phyloP scores from a whole-genome alignment of 2,113 vertebrate species.

The Limanda limanda region DNA sequence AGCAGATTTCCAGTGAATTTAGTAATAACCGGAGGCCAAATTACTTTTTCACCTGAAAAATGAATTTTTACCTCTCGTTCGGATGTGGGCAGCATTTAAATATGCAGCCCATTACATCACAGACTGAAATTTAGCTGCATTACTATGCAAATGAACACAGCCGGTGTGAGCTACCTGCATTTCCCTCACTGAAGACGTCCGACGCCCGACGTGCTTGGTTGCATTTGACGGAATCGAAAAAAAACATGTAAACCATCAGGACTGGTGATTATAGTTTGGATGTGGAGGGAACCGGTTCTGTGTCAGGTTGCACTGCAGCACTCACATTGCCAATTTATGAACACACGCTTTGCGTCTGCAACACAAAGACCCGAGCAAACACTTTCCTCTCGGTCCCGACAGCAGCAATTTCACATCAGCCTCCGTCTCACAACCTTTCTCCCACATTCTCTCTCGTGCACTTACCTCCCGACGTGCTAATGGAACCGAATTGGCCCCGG shows the following conservation, averaged over 20 bases:
- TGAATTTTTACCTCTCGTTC: not conserved
- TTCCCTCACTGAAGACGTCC: not conserved
- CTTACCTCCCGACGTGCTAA: conserved; percentile 63
- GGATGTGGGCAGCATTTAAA: not conserved
- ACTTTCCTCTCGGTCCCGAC: conserved; percentile 59
- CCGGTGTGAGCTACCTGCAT: not conserved
- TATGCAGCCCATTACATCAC: not conserved
- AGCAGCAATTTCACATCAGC: conserved; percentile 61
- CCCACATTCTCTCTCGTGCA: conserved; percentile 34
- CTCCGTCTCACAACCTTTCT: conserved; percentile 55
- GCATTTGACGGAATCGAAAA: conserved; percentile 1
- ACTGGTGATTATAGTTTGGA: conserved; percentile 51
- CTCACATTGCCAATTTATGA: conserved; percentile 57
- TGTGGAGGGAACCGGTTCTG: not conserved
- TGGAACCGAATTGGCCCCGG: conserved; percentile 62
- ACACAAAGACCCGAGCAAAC: conserved; percentile 65
- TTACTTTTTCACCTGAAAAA: not conserved
- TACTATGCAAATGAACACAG: conserved; percentile 2
- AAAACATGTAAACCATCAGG: conserved; percentile 44
- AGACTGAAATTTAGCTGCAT: conserved; percentile 5
- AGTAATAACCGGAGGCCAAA: not conserved
- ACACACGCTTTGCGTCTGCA: conserved; percentile 60
- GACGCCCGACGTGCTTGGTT: not conserved
- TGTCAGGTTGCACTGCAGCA: conserved; percentile 27
- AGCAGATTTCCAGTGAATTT: not conserved